Evolutionary conservation across 2,797 vertebrate species (phyloP), one percentile per base, ranked within the genome.

Genomic region (Tokudaia tokunoshimensis): DNA sequence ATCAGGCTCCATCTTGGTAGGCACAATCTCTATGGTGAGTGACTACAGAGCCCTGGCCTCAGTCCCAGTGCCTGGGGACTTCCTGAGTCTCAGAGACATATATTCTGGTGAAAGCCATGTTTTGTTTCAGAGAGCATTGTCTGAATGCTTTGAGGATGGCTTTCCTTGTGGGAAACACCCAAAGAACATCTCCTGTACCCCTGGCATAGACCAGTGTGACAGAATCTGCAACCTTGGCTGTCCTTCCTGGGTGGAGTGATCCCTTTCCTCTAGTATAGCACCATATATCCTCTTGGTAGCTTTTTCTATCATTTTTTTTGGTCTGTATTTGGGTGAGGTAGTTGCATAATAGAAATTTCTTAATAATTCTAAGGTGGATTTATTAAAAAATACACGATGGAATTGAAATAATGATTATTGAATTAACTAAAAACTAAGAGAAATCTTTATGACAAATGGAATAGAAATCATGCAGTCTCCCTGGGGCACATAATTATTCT

Each of bases 21-120:
- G 87, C 13, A 47, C 2, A 47, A 13, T 6, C 12, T 76, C 26
- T 12, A 5, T 0, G 4, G 78, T 19, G 12, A 41, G 20, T 0
- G 0, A 24, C 74, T 29, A 63, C 2, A 10, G 31, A 14, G 70
- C 6, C 50, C 70, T 41, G 52, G 90, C 65, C 41, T 26, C 14
- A 0, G n/a, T 74, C 86, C 75, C 44, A 19, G 12, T 1, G 19
- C 15, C 80, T 12, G 26, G 65, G 61, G 17, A 26, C 67, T 82
- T 84, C 55, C 88, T 50, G 55, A 20, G 24, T 26, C 44, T 67
- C 88, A 15, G n/a, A 81, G 57, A 57, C 47, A 34, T 41, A 75
- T 2, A 12, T 95, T 79, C 79, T 22, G n/a, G 19, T 37, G 17
- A 72, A 72, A 72, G 37, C 70, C 19, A 37, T 37, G 70, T n/a